phyloP scores from a whole-genome alignment of 2,888 invertebrate species.

The Melanophora roralis region DNA sequence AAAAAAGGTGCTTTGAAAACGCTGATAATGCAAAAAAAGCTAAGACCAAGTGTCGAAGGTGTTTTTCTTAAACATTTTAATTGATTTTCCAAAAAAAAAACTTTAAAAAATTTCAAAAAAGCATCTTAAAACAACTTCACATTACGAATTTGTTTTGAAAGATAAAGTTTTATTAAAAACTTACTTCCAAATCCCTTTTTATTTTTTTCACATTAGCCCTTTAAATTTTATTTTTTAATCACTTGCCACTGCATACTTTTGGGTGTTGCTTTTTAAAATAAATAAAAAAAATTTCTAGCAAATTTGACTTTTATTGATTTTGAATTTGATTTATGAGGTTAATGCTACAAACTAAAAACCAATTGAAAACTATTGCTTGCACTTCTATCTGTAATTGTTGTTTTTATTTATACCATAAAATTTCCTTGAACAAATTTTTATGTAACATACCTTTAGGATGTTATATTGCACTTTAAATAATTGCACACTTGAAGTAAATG shows the following conservation, averaged over 20 bases:
- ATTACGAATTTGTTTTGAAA: too few relatives aligned
- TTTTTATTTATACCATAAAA: background rate
- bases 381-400: background rate
- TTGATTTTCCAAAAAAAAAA: too few relatives aligned
- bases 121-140: too few relatives aligned
- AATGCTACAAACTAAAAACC: background rate
- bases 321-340: background rate
- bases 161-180: too few relatives aligned
- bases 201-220: too few relatives aligned
- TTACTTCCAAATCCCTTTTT: too few relatives aligned
- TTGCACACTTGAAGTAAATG: slow-evolving; percentile 34
- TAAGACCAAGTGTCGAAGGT: too few relatives aligned
- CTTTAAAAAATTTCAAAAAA: too few relatives aligned
- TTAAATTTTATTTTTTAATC: too few relatives aligned
- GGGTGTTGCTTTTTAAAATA: background rate
- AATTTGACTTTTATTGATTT: background rate
- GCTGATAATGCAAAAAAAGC: too few relatives aligned
- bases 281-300: background rate
- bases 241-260: slow-evolving; percentile 19
- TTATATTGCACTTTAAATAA: slow-evolving; percentile 32
- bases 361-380: background rate
- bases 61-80: too few relatives aligned
- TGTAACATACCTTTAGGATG: background rate
- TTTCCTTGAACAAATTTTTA: slow-evolving; percentile 15
- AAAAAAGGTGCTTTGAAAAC: too few relatives aligned